Evolutionary conservation across 2,888 invertebrate species (phyloP), one percentile per base, ranked within the genome.

Genomic region (Criorhina ranunculi): DNA sequence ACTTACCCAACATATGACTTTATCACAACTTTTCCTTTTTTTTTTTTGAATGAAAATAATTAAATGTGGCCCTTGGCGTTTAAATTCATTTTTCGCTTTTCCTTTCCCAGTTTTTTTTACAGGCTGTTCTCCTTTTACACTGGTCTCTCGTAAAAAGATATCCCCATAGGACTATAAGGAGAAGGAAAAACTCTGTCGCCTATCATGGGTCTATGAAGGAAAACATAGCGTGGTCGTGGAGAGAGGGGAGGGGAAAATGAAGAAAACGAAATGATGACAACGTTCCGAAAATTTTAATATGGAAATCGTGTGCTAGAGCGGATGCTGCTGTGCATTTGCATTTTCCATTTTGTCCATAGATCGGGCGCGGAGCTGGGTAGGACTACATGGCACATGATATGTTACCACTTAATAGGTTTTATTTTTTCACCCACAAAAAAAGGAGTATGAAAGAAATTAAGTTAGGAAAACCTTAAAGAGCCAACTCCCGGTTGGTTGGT

Each of bases 261-360:
- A 37, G 17, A 15, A 73, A 62, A 67, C 44, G 31, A 15, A 62
- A 40, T 62, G 57, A 83, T 73, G 83, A 78, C 73, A 83, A 69
- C 73, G 79, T 69, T 62, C 62, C 67, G 57, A 83, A 73, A 78
- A 78, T 83, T 83, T 78, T 83, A 83, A 83, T 79, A 83, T 78
- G 79, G 72, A 75, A 83, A 79, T 79, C 73, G 49, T 73, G 73
- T 49, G 60, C 77, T 51, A 51, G 24, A 24, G 44, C 73, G 46
- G 46, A 60, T 55, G 62, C 55, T 70, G 19, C 76, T 70, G 57
- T 67, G 59, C 78, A 57, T 72, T 57, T 83, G 83, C 83, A 83
- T 83, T 83, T 82, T 78, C 73, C 60, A 78, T 72, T 67, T 51
- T 62, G 19, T 53, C n/a, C 31, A 29, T 31, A 64, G 8, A 55